These are phyloP conservation scores for Orthonevra nobilis DNA, from an alignment of 2,888 invertebrate species.

Conservation along the genomic window DNA sequence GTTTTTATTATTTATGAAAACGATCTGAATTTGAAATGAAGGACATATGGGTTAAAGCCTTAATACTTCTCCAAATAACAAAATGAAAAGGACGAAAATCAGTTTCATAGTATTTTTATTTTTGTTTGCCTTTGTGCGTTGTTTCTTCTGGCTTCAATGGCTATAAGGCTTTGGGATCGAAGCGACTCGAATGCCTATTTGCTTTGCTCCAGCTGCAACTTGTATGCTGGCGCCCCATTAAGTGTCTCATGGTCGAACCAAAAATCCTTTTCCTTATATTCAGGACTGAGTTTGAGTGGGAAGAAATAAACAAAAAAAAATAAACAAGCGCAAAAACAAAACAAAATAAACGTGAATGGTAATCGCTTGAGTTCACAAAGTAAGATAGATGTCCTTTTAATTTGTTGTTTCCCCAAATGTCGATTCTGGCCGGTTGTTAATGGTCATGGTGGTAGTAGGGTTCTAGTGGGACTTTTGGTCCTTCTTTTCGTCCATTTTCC, in stretches of 20 bases:
- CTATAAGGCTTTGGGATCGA: slow-evolving; percentile 46
- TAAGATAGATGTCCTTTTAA: slow-evolving; percentile 69
- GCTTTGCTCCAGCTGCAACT: slow-evolving; percentile 42
- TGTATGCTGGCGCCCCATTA: slow-evolving; percentile 60
- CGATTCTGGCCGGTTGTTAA: slow-evolving; percentile 7
- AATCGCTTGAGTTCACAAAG: slow-evolving; percentile 64
- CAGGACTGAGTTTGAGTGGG: not conserved
- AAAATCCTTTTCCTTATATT: slow-evolving; percentile 22
- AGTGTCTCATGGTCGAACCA: slow-evolving; percentile 52
- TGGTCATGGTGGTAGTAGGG: slow-evolving; percentile 1
- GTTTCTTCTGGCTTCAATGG: slow-evolving; percentile 39
- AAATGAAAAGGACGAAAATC: slow-evolving; percentile 22
- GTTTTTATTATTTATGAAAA: slow-evolving; percentile 69
- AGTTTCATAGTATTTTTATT: not conserved
- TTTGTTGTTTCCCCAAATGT: slow-evolving; percentile 62
- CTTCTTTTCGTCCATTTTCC: slow-evolving; percentile 27
- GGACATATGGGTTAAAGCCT: slow-evolving; percentile 57
- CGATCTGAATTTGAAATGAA: slow-evolving; percentile 65
- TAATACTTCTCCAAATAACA: slow-evolving; percentile 18
- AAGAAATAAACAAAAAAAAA: not conserved
- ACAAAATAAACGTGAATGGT: slow-evolving; percentile 59
- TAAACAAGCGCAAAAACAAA: too few relatives aligned
- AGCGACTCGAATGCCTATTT: slow-evolving; percentile 57
- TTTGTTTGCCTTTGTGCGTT: not conserved
- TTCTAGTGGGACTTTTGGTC: not conserved